Percentiles rank a stretch among this genome's conserved stretches.
These are phyloP conservation scores for Dendrolimus pini DNA, from an alignment of 2,888 invertebrate genomes.

Conservation along the genomic window DNA sequence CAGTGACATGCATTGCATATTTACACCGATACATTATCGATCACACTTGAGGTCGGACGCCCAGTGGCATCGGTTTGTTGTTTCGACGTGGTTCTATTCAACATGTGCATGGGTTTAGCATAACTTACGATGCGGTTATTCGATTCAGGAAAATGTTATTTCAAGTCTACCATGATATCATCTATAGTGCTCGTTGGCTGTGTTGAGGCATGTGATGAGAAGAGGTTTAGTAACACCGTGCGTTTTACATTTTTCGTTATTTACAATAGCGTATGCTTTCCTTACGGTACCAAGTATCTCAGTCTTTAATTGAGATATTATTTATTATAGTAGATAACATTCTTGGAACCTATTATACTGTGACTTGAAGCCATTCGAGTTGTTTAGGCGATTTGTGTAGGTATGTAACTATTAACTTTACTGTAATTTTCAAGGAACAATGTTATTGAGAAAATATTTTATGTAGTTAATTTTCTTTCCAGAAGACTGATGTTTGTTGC, in stretches of 20 bases:
- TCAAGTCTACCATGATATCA: slow-evolving; percentile 72
- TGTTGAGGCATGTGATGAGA: slow-evolving; percentile 75
- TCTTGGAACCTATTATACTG: slow-evolving; percentile 40
- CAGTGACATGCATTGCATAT: slow-evolving; percentile 75
- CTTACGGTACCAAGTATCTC: slow-evolving; percentile 37
- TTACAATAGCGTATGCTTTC: slow-evolving; percentile 56
- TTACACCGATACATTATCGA: slow-evolving; percentile 56
- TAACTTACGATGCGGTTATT: slow-evolving; percentile 74
- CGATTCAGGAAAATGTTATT: slow-evolving; percentile 72
- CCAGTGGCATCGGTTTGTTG: slow-evolving; percentile 38
- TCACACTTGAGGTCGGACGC: slow-evolving; percentile 40
- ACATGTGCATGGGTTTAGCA: slow-evolving; percentile 75
- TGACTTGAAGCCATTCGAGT: slow-evolving; percentile 57
- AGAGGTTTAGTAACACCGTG: slow-evolving; percentile 75
- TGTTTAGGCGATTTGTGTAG: slow-evolving; percentile 53
- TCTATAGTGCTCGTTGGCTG: slow-evolving; percentile 74
- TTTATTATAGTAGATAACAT: slow-evolving; percentile 12
- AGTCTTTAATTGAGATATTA: slow-evolving; percentile 49
- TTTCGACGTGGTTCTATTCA: slow-evolving; percentile 51
- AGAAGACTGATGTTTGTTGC: too few relatives aligned
- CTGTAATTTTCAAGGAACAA: too few relatives aligned
- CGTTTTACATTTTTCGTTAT: slow-evolving; percentile 67
- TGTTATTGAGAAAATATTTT: too few relatives aligned
- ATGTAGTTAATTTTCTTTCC: too few relatives aligned
- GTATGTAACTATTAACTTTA: slow-evolving; percentile 24